Base-by-base conservation (phyloP, 2,888 invertebrate species). In the Didymodactylos carnosus region DNA sequence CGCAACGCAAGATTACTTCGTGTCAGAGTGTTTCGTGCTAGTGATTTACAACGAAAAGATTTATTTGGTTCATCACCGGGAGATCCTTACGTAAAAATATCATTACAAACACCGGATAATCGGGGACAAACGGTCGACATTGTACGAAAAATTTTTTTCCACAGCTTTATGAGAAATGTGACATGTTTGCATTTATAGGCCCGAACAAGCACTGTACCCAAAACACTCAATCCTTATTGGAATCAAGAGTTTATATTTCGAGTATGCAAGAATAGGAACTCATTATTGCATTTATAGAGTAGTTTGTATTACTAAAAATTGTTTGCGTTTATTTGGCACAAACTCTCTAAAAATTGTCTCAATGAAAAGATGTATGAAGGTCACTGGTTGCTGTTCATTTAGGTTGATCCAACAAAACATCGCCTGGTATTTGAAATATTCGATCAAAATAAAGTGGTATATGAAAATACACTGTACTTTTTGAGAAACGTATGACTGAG, bases 11-110 rank as follows among this genome's bases (percentile, higher is more conserved):
- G 62, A 3, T 13, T 62, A 8, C n/a, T 62, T 35, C 62, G 62
- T 35, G n/a, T 62, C 35, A 62, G 19, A 62, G n/a, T 62, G 16
- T 1, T 62, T 35, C 62, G 62, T n/a, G 62, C 35, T n/a, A 3
- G 29, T n/a, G 62, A 62, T 62, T n/a, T 62, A 35, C 62, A 62
- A 62, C 62, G 62, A 19, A 16, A 35, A 62, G 62, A 62, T 35
- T 35, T 62, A 3, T n/a, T 62, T 35, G 62, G 62, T n/a, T 29
- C 35, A 62, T 62, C 62, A 16, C n/a, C n/a, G n/a, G 35, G 35
- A 35, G 81, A 95, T 97, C 86, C 98, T 95, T 85, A 97, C 97
- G 84, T 88, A 94, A 80, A 98, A 98, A 86, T 97, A 97, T 84
- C 95, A 95, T 85, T 97, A 94, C 84, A 62, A 62, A 19, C 3